Evolutionary conservation across 2,113 vertebrate species (phyloP).

Genomic region (Thamnaconus septentrionalis): DNA sequence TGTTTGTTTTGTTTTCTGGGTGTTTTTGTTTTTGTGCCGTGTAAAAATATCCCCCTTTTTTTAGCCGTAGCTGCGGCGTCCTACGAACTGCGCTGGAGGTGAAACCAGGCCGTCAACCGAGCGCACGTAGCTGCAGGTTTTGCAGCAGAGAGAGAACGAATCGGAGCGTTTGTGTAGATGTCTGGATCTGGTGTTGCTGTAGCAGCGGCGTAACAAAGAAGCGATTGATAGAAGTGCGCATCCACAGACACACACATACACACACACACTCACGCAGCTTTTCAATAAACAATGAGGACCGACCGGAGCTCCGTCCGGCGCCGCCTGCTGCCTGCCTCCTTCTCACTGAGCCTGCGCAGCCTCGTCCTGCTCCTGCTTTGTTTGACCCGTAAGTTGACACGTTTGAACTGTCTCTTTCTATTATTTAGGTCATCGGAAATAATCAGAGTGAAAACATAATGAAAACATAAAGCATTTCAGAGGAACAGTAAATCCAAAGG

Average conservation of each 20-base stretch:
- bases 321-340: conserved; percentile 49
- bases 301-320: conserved; percentile 62
- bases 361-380: conserved; percentile 65
- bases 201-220: conserved; percentile 69
- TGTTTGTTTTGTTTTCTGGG: too few species aligned
- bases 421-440: neutral
- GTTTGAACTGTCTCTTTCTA: conserved; percentile 11
- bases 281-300: conserved; percentile 75
- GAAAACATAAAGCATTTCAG: conserved; percentile 9
- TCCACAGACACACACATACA: conserved; percentile 35
- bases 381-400: conserved; percentile 72
- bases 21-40: too few species aligned
- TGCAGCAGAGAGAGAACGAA: conserved; percentile 52
- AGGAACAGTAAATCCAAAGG: conserved; percentile 14
- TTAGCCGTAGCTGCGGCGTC: too few species aligned
- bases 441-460: too few species aligned
- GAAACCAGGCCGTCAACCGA: too few species aligned
- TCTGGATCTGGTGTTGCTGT: conserved; percentile 34
- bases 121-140: conserved; percentile 45
- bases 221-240: conserved; percentile 62
- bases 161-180: conserved; percentile 17
- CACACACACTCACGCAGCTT: conserved; percentile 6
- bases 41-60: too few species aligned
- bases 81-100: too few species aligned
- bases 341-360: conserved; percentile 57